Evolutionary conservation across 2,888 invertebrate genomes (phyloP).

Genomic region (Cynaeus angustus): DNA sequence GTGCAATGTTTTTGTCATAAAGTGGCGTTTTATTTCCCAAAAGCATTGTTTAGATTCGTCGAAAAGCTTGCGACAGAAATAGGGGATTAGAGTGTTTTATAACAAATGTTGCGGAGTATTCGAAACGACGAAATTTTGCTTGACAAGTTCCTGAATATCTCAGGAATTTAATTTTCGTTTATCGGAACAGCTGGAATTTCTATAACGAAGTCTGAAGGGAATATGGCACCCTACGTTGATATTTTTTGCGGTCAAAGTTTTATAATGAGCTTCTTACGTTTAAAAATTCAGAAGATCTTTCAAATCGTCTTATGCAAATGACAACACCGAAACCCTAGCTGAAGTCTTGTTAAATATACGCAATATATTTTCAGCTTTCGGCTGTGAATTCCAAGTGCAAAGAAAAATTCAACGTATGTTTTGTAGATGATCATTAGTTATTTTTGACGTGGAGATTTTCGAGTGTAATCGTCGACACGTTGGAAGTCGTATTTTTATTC

Average conservation of each 20-base stretch:
- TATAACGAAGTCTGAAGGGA: constrained; percentile 12
- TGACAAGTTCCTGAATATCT: constrained; percentile 26
- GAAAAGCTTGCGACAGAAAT: neutral
- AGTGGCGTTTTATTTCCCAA: constrained; percentile 20
- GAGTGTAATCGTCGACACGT: constrained; percentile 3
- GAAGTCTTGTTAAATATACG: constrained; percentile 42
- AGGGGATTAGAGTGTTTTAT: constrained; percentile 16
- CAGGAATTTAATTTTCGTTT: constrained; percentile 38
- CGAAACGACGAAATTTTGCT: neutral
- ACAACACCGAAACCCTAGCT: constrained; percentile 37
- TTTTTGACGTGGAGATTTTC: constrained; percentile 17
- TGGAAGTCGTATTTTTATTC: constrained; percentile 28
- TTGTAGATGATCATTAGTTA: constrained; percentile 35
- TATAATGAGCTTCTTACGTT: constrained; percentile 10
- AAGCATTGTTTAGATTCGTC: constrained; percentile 10
- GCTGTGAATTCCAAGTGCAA: constrained; percentile 25
- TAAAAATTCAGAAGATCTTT: too few relatives aligned
- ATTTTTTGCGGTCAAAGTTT: constrained; percentile 21
- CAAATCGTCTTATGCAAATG: constrained; percentile 26
- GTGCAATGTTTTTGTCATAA: constrained; percentile 18
- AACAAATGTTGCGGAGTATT: constrained; percentile 5
- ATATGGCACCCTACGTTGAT: constrained; percentile 9
- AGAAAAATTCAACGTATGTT: constrained; percentile 16
- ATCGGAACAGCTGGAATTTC: constrained; percentile 17
- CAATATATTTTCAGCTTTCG: constrained; percentile 46